A percentile compares a stretch with the other conserved stretches of the same genome.
phyloP scores from a whole-genome alignment of 1,140 invertebrate species.

The Polyergus mexicanus region DNA sequence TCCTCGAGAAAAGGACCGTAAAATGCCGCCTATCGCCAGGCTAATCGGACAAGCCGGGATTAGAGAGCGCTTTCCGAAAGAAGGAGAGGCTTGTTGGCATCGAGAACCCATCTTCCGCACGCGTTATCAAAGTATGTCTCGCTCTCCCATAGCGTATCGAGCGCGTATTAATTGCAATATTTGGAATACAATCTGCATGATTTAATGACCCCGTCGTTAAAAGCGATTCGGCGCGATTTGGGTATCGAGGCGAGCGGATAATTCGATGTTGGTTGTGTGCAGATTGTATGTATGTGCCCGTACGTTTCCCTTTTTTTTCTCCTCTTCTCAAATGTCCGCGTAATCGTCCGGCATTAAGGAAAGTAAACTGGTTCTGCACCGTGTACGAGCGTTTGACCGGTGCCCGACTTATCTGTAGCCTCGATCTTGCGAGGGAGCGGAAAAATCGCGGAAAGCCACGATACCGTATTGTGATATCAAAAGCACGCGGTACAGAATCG shows the following conservation, averaged over 20 bases:
- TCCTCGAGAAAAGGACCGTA: conserved; percentile 53
- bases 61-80: conserved; percentile 15
- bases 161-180: conserved; percentile 6
- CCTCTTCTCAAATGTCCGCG: conserved; percentile 28
- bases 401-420: conserved; percentile 50
- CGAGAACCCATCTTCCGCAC: not conserved
- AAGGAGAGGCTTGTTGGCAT: not conserved
- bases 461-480: conserved; percentile 18
- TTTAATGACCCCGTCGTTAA: not conserved
- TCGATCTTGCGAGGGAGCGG: conserved; percentile 40
- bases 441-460: conserved; percentile 52
- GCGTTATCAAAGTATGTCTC: conserved; percentile 38
- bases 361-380: conserved; percentile 60
- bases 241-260: conserved; percentile 10
- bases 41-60: not conserved
- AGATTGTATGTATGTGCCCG: too few species aligned
- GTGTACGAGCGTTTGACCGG: conserved; percentile 58
- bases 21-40: conserved; percentile 11
- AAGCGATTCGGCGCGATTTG: conserved; percentile 11
- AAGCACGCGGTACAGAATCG: not conserved
- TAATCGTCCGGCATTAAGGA: conserved; percentile 60
- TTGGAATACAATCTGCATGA: conserved; percentile 31
- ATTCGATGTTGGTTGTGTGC: conserved; percentile 21
- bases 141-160: conserved; percentile 31
- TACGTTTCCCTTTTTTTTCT: conserved; percentile 10